A percentile compares a stretch with the other conserved stretches of the same genome.
Evolutionary conservation across 2,113 vertebrate species (phyloP).

Genomic region (Saccopteryx bilineata): DNA sequence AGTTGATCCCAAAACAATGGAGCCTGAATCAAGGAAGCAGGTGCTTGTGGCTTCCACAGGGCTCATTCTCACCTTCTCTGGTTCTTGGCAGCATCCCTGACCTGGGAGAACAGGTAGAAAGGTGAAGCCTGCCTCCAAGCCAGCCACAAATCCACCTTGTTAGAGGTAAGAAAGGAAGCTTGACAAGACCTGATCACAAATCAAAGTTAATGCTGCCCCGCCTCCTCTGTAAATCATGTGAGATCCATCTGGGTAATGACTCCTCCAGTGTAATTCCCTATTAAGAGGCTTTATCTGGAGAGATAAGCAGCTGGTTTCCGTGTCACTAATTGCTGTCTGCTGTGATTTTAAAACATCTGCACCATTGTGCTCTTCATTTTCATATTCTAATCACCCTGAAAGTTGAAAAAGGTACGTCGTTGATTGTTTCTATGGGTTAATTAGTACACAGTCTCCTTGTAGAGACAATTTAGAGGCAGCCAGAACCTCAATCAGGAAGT

Average conservation of each 20-base stretch:
- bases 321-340: slow-evolving; percentile 93
- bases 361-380: slow-evolving; percentile 92
- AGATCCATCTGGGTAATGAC: slow-evolving; percentile 91
- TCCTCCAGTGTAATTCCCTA: slow-evolving; percentile 91
- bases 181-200: slow-evolving; percentile 86
- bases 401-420: slow-evolving; percentile 91
- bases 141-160: slow-evolving; percentile 75
- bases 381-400: slow-evolving; percentile 93
- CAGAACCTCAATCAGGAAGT: slow-evolving; percentile 90
- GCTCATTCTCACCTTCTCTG: neutral
- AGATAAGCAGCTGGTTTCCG: slow-evolving; percentile 93
- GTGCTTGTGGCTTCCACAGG: neutral
- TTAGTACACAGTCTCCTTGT: slow-evolving; percentile 91
- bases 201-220: slow-evolving; percentile 86
- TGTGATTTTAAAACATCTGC: slow-evolving; percentile 94
- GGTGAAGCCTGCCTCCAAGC: neutral
- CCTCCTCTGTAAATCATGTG: slow-evolving; percentile 89
- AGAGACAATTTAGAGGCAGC: slow-evolving; percentile 91
- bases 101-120: slow-evolving; percentile 51
- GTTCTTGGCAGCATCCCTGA: neutral
- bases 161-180: slow-evolving; percentile 72
- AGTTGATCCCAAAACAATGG: slow-evolving; percentile 54
- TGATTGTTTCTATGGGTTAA: slow-evolving; percentile 92
- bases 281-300: slow-evolving; percentile 92
- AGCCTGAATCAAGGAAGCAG: neutral